Evolutionary conservation across 2,113 vertebrate genomes (phyloP).

Genomic region (Oryzias curvinotus): DNA sequence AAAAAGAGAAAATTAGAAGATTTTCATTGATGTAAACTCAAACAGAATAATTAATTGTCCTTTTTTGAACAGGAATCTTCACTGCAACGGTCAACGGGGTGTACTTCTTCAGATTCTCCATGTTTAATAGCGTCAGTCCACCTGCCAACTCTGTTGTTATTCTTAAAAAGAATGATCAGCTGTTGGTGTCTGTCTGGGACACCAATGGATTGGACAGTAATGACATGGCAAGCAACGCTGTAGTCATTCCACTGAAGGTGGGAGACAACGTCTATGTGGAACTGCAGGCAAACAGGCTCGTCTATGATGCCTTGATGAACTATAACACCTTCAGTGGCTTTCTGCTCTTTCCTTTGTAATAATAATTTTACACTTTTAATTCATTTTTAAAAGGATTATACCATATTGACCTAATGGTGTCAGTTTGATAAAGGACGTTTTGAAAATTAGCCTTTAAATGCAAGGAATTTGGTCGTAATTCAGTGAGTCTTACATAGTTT

Average conservation of each 20-base stretch:
- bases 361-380: not conserved
- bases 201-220: not conserved
- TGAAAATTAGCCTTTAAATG: no score
- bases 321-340: slow-evolving; percentile 64
- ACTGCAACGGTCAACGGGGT: slow-evolving; percentile 35
- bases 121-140: slow-evolving; percentile 59
- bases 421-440: no score
- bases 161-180: slow-evolving; percentile 48
- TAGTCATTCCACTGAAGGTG: slow-evolving; percentile 50
- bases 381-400: rapidly evolving
- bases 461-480: no score
- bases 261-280: slow-evolving; percentile 55
- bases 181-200: slow-evolving; percentile 50
- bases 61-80: slow-evolving; percentile 25
- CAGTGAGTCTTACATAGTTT: no score
- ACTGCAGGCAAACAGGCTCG: slow-evolving; percentile 9
- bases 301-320: slow-evolving; percentile 29
- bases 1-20: not conserved
- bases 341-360: slow-evolving; percentile 50
- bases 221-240: slow-evolving; percentile 58
- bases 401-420: no score
- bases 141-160: slow-evolving; percentile 54
- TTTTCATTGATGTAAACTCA: no score
- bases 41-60: no score
- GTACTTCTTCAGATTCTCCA: slow-evolving; percentile 62